These are phyloP conservation scores for Microctonus hyperodae DNA, from an alignment of 2,888 invertebrate species.

Conservation along the genomic window DNA sequence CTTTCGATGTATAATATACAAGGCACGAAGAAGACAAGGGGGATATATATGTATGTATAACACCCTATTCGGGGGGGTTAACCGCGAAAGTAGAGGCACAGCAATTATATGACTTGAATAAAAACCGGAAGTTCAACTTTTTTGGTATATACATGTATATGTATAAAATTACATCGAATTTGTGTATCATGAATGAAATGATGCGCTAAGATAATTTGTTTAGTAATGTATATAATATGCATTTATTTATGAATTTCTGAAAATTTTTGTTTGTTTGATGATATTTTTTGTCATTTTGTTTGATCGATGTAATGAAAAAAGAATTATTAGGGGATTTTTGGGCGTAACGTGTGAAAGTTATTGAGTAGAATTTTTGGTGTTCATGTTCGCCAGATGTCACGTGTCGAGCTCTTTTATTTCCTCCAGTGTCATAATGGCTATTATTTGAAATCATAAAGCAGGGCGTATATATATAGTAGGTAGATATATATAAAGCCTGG, in stretches of 20 bases:
- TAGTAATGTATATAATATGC: background rate
- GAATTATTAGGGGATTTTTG: background rate
- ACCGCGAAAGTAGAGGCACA: background rate
- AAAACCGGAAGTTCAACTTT: background rate
- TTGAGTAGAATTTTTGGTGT: background rate
- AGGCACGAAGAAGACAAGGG: background rate
- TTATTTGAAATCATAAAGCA: background rate
- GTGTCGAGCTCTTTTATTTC: background rate
- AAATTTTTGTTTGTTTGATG: too few species aligned
- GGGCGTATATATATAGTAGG: background rate
- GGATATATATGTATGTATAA: background rate
- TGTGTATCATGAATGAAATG: background rate
- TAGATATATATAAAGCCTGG: conserved; percentile 4
- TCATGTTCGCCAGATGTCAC: conserved; percentile 13
- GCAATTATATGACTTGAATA: background rate
- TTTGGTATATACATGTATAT: background rate
- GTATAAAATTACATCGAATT: background rate
- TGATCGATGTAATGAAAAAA: background rate
- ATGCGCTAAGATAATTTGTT: background rate
- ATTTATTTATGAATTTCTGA: background rate
- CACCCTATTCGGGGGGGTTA: too few species aligned
- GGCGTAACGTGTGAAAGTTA: background rate
- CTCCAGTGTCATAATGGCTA: conserved; percentile 11
- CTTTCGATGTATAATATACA: background rate
- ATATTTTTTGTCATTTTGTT: background rate